Evolutionary conservation across 2,113 vertebrate genomes (phyloP).

Genomic region (Catagonus wagneri): DNA sequence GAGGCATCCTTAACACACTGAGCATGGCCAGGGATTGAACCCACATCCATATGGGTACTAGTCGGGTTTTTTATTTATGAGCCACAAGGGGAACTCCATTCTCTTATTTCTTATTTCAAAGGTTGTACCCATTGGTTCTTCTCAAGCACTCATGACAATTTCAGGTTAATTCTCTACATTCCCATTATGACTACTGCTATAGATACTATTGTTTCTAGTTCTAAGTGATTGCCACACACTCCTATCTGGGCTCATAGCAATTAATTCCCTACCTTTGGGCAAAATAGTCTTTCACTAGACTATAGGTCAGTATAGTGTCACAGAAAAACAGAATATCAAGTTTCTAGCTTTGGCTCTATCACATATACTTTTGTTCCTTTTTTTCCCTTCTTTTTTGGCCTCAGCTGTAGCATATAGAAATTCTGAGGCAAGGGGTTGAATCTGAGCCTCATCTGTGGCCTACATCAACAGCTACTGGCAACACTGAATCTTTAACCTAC

Average conservation of each 20-base stretch:
- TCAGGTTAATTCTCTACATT: background rate
- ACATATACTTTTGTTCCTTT: background rate
- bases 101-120: background rate
- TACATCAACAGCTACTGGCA: too few species aligned
- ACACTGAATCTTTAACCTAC: too few species aligned
- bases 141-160: background rate
- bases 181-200: background rate
- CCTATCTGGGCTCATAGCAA: background rate
- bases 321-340: background rate
- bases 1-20: too few species aligned
- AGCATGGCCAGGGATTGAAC: too few species aligned
- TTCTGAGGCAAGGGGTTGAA: too few species aligned
- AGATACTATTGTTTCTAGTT: background rate
- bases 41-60: too few species aligned
- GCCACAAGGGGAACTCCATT: too few species aligned
- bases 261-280: background rate
- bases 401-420: too few species aligned
- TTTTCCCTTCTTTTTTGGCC: too few species aligned
- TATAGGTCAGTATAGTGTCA: background rate
- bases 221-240: background rate
- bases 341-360: background rate
- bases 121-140: background rate
- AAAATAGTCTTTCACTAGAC: background rate
- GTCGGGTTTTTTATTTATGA: too few species aligned
- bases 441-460: too few species aligned